Percentiles rank a stretch among this genome's conserved stretches.
phyloP scores from a whole-genome alignment of 2,888 invertebrate genomes.

The Diaprepes abbreviatus region DNA sequence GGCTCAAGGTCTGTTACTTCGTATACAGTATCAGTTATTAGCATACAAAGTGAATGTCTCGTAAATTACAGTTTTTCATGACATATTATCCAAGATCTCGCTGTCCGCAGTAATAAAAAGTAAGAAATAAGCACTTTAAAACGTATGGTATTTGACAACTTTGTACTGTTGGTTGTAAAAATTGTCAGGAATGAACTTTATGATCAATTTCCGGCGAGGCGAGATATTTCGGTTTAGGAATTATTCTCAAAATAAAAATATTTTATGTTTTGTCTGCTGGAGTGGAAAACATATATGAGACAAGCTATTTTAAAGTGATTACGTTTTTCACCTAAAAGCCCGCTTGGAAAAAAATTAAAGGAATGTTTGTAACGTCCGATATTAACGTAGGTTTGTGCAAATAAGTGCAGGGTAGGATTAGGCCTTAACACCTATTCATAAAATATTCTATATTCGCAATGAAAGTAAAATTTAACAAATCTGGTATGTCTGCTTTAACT shows the following conservation, averaged over 20 bases:
- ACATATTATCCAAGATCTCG: no score
- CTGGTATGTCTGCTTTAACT: no score
- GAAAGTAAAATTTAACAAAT: no score
- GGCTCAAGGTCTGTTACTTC: no score
- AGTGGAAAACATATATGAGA: conserved; percentile 36
- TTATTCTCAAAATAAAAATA: conserved; percentile 35
- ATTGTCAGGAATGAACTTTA: background rate
- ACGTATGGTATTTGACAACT: background rate
- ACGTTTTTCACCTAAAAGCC: conserved; percentile 28
- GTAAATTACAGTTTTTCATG: no score
- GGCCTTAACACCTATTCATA: background rate
- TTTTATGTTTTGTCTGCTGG: conserved; percentile 43
- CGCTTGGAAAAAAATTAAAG: background rate
- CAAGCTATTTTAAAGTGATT: conserved; percentile 42
- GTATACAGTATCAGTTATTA: no score
- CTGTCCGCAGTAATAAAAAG: no score
- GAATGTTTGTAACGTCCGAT: background rate
- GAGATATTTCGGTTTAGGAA: background rate
- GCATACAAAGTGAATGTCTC: no score
- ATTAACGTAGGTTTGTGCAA: background rate
- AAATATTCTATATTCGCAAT: no score
- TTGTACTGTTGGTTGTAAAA: background rate
- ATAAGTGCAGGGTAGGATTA: background rate
- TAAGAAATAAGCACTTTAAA: no score
- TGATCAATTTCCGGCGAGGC: background rate